A percentile compares a stretch with the other conserved stretches of the same genome.
Evolutionary conservation across 2,888 invertebrate species (phyloP).

Genomic region (Plebejus melissa): DNA sequence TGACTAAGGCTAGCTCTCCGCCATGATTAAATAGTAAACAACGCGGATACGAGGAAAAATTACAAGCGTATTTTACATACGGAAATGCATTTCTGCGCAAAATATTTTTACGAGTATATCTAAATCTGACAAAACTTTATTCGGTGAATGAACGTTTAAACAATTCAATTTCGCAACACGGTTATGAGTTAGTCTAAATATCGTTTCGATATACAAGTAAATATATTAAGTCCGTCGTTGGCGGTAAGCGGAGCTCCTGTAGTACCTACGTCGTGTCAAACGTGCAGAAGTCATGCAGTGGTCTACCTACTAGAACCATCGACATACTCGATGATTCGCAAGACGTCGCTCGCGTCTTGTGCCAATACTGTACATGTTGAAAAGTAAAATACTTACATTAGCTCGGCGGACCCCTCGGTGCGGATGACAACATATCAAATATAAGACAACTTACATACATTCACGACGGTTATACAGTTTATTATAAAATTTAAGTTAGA

Average conservation of each 20-base stretch:
- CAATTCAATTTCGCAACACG: slow-evolving; percentile 52
- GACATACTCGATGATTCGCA: slow-evolving; percentile 61
- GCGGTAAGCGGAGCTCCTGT: slow-evolving; percentile 19
- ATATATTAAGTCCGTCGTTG: slow-evolving; percentile 34
- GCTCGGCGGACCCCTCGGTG: slow-evolving; percentile 68
- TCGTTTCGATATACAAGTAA: slow-evolving; percentile 40
- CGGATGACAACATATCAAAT: slow-evolving; percentile 50
- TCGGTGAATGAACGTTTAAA: slow-evolving; percentile 35
- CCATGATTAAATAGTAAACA: slow-evolving; percentile 31
- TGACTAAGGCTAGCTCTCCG: slow-evolving; percentile 37
- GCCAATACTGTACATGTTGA: slow-evolving; percentile 52
- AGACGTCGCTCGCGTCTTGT: slow-evolving; percentile 39
- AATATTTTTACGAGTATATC: slow-evolving; percentile 41
- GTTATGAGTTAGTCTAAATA: slow-evolving; percentile 32
- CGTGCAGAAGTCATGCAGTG: slow-evolving; percentile 65
- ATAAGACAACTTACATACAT: slow-evolving; percentile 44
- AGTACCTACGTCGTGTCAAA: slow-evolving; percentile 40
- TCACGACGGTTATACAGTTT: slow-evolving; percentile 32
- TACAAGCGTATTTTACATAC: slow-evolving; percentile 35
- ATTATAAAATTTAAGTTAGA: slow-evolving; percentile 25
- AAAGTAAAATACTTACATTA: slow-evolving; percentile 72
- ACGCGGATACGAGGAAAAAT: slow-evolving; percentile 36
- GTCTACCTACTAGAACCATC: slow-evolving; percentile 56
- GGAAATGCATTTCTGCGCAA: slow-evolving; percentile 35
- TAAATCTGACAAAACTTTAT: slow-evolving; percentile 32